These are phyloP conservation scores for Protonibea diacanthus DNA, from an alignment of 2,797 vertebrate genomes.

Conservation along the genomic window DNA sequence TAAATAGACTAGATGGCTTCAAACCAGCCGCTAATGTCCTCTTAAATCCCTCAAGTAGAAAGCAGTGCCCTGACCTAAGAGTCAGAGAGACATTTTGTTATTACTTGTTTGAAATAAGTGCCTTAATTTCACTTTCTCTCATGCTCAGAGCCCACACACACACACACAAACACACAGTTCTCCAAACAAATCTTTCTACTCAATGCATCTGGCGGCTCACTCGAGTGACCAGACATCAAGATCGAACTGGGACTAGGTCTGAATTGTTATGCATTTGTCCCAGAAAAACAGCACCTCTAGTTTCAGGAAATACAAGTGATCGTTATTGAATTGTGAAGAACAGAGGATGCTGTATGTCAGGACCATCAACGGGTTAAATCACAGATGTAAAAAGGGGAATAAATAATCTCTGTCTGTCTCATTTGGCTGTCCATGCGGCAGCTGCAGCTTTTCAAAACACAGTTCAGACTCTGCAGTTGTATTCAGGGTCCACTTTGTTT, in stretches of 20 bases:
- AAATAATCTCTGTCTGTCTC: neutral
- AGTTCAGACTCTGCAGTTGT: neutral
- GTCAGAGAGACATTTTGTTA: neutral
- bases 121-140: neutral
- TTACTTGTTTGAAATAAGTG: neutral
- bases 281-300: neutral
- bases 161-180: neutral
- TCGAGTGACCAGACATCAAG: neutral
- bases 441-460: slow-evolving; percentile 12
- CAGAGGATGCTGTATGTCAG: neutral
- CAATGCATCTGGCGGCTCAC: neutral
- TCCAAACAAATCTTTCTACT: neutral
- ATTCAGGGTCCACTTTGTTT: neutral
- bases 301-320: slow-evolving; percentile 5
- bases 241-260: neutral
- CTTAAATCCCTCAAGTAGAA: neutral
- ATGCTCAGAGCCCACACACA: neutral
- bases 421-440: neutral
- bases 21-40: neutral
- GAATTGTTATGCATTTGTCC: neutral
- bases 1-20: neutral
- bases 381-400: neutral
- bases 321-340: neutral
- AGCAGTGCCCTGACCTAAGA: neutral
- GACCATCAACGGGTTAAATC: neutral